Evolutionary conservation across 2,888 invertebrate genomes (phyloP).

Genomic region (Noctuana brunneofusca): DNA sequence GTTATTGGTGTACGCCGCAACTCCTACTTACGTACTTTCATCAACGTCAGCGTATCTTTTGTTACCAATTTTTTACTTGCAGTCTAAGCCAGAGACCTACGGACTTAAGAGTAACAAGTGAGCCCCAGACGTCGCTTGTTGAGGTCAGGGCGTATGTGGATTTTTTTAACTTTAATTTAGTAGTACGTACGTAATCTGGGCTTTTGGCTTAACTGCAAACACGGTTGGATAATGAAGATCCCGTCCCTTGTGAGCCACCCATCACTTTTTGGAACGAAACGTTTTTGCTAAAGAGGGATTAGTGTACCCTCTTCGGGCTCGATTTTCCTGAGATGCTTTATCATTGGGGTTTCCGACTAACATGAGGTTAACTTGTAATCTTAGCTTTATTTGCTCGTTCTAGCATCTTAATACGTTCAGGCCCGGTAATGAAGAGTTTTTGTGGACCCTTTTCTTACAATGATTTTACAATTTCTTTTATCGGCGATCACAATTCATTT

Average conservation of each 20-base stretch:
- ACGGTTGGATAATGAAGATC: conserved; percentile 79
- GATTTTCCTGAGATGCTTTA: conserved; percentile 82
- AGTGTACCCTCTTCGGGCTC: conserved; percentile 77
- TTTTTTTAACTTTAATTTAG: conserved; percentile 35
- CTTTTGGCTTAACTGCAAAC: conserved; percentile 80
- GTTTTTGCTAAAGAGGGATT: conserved; percentile 83
- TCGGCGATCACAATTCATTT: conserved; percentile 11
- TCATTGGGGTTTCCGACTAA: conserved; percentile 81
- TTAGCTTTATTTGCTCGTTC: conserved; percentile 80
- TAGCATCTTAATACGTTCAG: conserved; percentile 73
- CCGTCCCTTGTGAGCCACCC: conserved; percentile 77
- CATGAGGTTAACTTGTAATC: conserved; percentile 83
- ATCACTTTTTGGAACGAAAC: conserved; percentile 82
- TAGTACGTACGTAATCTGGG: conserved; percentile 66
- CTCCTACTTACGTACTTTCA: background rate
- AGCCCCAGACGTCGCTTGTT: conserved; percentile 11
- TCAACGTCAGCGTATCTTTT: conserved; percentile 10
- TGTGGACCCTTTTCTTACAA: conserved; percentile 62
- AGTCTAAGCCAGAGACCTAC: conserved; percentile 21
- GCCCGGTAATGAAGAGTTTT: conserved; percentile 74
- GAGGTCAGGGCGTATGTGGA: conserved; percentile 39
- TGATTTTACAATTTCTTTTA: conserved; percentile 19
- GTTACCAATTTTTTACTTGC: background rate
- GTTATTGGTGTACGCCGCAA: no score
- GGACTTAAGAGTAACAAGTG: conserved; percentile 22